Percentiles rank a stretch among this genome's conserved stretches.
phyloP scores from a whole-genome alignment of 2,113 vertebrate genomes.

The Neolamprologus brichardi region DNA sequence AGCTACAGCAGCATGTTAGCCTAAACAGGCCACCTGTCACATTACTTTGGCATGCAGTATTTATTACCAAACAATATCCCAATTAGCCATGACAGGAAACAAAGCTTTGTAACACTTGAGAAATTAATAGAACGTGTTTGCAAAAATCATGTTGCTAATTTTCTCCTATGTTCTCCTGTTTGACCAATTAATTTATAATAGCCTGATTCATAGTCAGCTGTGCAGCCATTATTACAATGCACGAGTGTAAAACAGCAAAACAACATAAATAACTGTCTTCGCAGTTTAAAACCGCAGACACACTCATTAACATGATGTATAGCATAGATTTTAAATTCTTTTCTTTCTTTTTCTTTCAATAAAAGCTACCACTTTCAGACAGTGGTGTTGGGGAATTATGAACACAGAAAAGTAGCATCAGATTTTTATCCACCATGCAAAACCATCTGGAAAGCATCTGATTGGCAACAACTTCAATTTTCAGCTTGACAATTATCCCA shows the following conservation, averaged over 20 bases:
- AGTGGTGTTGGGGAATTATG: not conserved
- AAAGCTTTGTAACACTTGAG: not conserved
- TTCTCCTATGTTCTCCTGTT: not conserved
- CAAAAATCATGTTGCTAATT: not conserved
- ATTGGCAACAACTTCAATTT: not conserved
- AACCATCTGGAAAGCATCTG: not conserved
- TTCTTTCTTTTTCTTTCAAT: not conserved
- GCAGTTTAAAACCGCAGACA: not conserved
- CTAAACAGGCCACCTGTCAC: not conserved
- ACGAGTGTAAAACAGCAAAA: not conserved
- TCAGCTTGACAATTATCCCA: not conserved
- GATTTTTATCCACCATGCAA: not conserved
- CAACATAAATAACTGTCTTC: not conserved
- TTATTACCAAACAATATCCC: not conserved
- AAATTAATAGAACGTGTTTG: not conserved
- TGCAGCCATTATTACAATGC: not conserved
- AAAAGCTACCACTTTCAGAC: not conserved
- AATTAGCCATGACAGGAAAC: not conserved
- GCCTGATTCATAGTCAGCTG: not conserved
- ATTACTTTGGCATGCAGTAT: conserved; percentile 2
- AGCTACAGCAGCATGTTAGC: not conserved
- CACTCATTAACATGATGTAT: not conserved
- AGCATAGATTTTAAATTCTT: not conserved
- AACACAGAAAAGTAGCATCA: not conserved
- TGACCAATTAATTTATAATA: conserved; percentile 3